Evolutionary conservation across 2,113 vertebrate genomes (phyloP).

Genomic region (Apus apus): DNA sequence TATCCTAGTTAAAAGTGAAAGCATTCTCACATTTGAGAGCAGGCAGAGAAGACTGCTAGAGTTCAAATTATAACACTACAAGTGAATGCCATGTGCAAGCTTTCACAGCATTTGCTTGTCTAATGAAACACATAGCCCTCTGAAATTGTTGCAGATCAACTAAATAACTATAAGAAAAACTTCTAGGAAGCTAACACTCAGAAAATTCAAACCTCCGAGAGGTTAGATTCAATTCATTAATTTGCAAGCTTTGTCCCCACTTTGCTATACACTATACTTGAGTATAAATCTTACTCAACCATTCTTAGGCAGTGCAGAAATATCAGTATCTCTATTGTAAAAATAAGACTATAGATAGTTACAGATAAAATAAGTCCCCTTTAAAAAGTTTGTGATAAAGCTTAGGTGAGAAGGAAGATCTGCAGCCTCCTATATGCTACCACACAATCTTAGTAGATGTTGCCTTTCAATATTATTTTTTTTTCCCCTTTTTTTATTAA

Average conservation of each 20-base stretch:
- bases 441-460: not conserved
- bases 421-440: not conserved
- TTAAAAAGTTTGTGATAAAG: not conserved
- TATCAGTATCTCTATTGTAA: not conserved
- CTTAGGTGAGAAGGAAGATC: not conserved
- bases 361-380: not conserved
- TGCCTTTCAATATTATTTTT: not conserved
- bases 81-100: not conserved
- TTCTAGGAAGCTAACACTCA: not conserved
- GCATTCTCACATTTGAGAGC: not conserved
- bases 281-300: accelerated
- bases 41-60: not conserved
- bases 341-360: not conserved
- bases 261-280: not conserved
- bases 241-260: not conserved
- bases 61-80: not conserved
- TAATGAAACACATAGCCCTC: not conserved
- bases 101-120: not conserved
- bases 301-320: not conserved
- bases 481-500: not conserved
- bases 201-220: not conserved
- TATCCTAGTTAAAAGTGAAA: not conserved
- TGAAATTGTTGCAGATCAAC: not conserved
- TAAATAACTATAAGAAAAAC: not conserved
- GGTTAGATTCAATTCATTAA: not conserved